Percentiles rank a stretch among this genome's conserved stretches.
These are phyloP conservation scores for Trochalopteron elliotii DNA, from an alignment of 2,113 vertebrate species.

Conservation along the genomic window DNA sequence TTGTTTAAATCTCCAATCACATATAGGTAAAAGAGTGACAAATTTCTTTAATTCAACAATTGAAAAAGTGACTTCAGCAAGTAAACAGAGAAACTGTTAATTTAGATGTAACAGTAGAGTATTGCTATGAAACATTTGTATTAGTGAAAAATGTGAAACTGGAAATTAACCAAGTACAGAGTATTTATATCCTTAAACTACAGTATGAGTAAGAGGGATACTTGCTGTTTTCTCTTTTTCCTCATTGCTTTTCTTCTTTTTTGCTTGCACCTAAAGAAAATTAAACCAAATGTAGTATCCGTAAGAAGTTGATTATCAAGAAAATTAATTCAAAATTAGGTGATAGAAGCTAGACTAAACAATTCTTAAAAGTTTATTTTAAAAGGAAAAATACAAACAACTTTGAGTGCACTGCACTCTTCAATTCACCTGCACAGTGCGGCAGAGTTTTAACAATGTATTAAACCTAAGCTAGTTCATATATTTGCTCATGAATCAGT, in stretches of 20 bases:
- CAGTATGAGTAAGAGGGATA: slow-evolving; percentile 49
- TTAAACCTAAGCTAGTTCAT: neutral
- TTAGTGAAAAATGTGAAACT: neutral
- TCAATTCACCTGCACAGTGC: neutral
- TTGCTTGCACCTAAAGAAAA: slow-evolving; percentile 79
- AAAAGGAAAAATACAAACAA: neutral
- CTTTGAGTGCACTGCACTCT: neutral
- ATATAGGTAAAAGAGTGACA: neutral
- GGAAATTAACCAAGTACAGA: neutral
- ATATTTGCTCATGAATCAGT: neutral
- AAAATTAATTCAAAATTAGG: neutral
- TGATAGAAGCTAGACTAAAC: neutral
- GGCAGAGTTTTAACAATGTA: neutral
- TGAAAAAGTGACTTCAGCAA: neutral
- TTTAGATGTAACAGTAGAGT: neutral
- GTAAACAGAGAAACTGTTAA: neutral
- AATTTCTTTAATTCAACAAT: neutral
- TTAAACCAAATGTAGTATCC: neutral
- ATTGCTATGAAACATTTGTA: neutral
- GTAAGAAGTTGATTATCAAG: neutral
- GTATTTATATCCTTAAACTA: neutral
- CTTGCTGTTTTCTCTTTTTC: slow-evolving; percentile 85
- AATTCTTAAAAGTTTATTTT: neutral
- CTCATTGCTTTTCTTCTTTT: slow-evolving; percentile 90
- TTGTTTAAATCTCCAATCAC: neutral